Conservation (phyloP, 2,797 vertebrate genomes). For the Tokudaia muenninki region DNA sequence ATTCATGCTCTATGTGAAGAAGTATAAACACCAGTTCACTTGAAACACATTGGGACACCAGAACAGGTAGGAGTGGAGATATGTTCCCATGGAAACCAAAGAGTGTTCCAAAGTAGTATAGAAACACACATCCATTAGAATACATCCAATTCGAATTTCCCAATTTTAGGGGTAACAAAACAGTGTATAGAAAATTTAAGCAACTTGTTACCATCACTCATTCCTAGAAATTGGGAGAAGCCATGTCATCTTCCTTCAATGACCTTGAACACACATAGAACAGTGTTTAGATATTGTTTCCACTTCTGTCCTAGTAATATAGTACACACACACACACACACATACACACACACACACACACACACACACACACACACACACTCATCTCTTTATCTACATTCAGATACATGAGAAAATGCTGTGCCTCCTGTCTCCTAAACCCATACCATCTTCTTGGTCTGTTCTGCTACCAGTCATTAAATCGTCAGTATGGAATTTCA, state of each 20-base stretch:
- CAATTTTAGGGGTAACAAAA: constrained; percentile 32
- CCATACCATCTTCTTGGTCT: background rate
- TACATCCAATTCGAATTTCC: constrained; percentile 31
- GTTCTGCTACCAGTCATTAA: constrained; percentile 33
- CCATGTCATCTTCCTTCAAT: background rate
- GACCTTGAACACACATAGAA: background rate
- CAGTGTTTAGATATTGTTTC: background rate
- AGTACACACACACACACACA: background rate
- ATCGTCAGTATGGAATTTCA: background rate
- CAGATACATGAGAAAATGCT: background rate
- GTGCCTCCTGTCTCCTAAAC: background rate
- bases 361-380: no score
- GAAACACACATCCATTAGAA: background rate
- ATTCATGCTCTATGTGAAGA: constrained; percentile 1
- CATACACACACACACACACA: no score
- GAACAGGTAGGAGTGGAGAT: background rate
- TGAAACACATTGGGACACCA: background rate
- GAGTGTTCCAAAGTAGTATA: constrained; percentile 9
- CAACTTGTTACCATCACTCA: background rate
- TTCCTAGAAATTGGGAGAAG: background rate
- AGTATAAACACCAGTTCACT: background rate
- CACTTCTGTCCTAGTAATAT: constrained; percentile 5
- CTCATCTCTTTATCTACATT: constrained; percentile 26
- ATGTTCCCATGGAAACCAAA: constrained; percentile 3
- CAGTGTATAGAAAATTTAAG: background rate